phyloP scores from a whole-genome alignment of 2,888 invertebrate species.

The Dexiosoma caninum region DNA sequence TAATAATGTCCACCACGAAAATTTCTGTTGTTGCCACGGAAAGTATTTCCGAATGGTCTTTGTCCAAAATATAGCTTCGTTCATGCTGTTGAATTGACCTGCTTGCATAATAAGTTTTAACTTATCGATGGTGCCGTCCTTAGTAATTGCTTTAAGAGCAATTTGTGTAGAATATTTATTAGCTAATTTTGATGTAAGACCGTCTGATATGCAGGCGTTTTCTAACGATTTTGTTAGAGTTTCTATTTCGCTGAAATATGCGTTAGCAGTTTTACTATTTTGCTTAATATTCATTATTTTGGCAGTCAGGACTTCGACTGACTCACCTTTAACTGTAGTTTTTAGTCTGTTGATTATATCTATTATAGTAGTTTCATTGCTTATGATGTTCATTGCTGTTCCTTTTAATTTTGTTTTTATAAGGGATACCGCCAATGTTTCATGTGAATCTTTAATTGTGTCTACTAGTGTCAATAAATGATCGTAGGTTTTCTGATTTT shows the following conservation, averaged over 20 bases:
- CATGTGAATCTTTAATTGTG: not conserved
- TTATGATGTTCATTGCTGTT: slow-evolving; percentile 11
- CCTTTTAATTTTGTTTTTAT: slow-evolving; percentile 21
- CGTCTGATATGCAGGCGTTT: not conserved
- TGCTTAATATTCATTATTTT: slow-evolving; percentile 9
- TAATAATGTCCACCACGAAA: no score
- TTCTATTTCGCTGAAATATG: not conserved
- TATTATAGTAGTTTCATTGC: not conserved
- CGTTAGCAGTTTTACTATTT: not conserved
- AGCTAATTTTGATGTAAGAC: not conserved
- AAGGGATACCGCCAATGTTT: not conserved
- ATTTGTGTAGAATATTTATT: not conserved
- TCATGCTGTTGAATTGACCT: slow-evolving; percentile 47
- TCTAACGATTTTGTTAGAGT: not conserved
- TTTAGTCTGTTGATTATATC: not conserved
- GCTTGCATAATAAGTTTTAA: slow-evolving; percentile 31
- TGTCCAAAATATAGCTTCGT: slow-evolving; percentile 41
- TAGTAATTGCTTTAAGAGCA: not conserved
- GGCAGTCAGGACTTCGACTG: not conserved
- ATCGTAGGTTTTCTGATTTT: slow-evolving; percentile 18
- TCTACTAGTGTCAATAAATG: slow-evolving; percentile 12
- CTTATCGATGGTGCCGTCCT: not conserved
- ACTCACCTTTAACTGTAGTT: slow-evolving; percentile 1
- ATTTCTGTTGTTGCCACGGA: no score
- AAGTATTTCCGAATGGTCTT: no score